Percentiles rank a stretch among this genome's conserved stretches.
phyloP scores from a whole-genome alignment of 53 echinoderm and acorn worm species.

The Antedon mediterranea region DNA sequence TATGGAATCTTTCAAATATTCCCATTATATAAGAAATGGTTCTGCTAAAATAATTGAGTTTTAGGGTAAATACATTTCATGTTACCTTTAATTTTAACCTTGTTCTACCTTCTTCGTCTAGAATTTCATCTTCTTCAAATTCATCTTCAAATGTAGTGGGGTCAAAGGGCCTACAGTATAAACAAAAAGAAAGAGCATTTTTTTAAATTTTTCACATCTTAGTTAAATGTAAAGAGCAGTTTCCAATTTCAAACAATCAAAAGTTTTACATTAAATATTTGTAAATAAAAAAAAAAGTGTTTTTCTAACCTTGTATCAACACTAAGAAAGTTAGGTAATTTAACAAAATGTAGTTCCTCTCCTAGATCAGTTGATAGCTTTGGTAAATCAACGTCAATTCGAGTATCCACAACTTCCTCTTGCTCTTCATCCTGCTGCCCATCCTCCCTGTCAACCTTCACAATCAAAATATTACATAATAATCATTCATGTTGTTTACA shows the following conservation, averaged over 20 bases:
- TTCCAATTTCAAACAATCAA: no score
- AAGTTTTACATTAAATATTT: no score
- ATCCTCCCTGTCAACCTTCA: slow-evolving; percentile 18
- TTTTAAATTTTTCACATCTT: background rate
- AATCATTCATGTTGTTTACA: slow-evolving; percentile 6
- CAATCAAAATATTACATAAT: no score
- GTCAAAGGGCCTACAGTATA: slow-evolving; percentile 72
- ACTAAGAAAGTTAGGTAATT: slow-evolving; percentile 96
- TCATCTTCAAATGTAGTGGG: slow-evolving; percentile 88
- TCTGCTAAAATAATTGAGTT: no score
- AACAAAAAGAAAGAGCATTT: background rate
- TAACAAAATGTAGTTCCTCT: slow-evolving; percentile 89
- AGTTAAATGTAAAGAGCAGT: no score
- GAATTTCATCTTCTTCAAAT: slow-evolving; percentile 88
- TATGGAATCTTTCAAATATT: no score
- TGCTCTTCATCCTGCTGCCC: slow-evolving; percentile 38
- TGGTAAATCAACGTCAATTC: slow-evolving; percentile 85
- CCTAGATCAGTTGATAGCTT: slow-evolving; percentile 71
- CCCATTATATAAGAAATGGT: no score
- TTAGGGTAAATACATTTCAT: background rate
- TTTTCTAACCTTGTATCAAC: slow-evolving; percentile 80
- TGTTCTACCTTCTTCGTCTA: slow-evolving; percentile 96
- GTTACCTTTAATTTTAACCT: slow-evolving; percentile 83
- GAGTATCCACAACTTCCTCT: slow-evolving; percentile 53
- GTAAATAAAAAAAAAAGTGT: no score